These are phyloP conservation scores for Chrysina gloriosa DNA, from an alignment of 2,888 invertebrate species.

Conservation along the genomic window DNA sequence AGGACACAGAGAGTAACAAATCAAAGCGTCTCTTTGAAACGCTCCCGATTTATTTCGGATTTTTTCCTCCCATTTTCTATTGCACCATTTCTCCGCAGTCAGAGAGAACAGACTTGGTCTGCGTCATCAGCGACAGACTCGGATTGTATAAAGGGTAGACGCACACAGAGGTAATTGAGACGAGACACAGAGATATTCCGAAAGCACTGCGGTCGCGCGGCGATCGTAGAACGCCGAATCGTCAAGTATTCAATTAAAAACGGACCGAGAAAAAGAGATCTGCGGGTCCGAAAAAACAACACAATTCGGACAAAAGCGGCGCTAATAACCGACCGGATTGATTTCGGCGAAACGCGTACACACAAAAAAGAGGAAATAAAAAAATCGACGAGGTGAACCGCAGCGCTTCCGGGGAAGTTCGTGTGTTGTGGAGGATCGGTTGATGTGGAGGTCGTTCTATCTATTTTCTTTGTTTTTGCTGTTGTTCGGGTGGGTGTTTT, in stretches of 20 bases:
- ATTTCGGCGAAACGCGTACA: slow-evolving; percentile 12
- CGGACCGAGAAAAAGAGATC: slow-evolving; percentile 26
- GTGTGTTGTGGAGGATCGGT: slow-evolving; percentile 50
- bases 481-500: slow-evolving; percentile 57
- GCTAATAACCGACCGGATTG: slow-evolving; percentile 36
- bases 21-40: neutral
- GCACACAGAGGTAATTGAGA: slow-evolving; percentile 93
- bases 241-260: slow-evolving; percentile 22
- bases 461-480: slow-evolving; percentile 55
- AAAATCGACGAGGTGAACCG: slow-evolving; percentile 20
- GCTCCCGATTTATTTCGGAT: neutral
- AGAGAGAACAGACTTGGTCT: slow-evolving; percentile 35
- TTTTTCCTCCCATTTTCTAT: slow-evolving; percentile 18
- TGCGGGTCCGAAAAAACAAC: neutral
- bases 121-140: slow-evolving; percentile 61
- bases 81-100: slow-evolving; percentile 13
- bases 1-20: too few relatives aligned
- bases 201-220: slow-evolving; percentile 64
- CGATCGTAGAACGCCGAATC: neutral
- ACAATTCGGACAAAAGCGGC: neutral
- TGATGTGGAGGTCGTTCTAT: slow-evolving; percentile 37
- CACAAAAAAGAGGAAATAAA: slow-evolving; percentile 34
- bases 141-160: slow-evolving; percentile 72
- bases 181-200: slow-evolving; percentile 81
- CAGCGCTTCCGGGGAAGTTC: slow-evolving; percentile 51